These are phyloP conservation scores for Paragorgia papillata DNA, from an alignment of 92 coral and sea anemone genomes.

Conservation along the genomic window DNA sequence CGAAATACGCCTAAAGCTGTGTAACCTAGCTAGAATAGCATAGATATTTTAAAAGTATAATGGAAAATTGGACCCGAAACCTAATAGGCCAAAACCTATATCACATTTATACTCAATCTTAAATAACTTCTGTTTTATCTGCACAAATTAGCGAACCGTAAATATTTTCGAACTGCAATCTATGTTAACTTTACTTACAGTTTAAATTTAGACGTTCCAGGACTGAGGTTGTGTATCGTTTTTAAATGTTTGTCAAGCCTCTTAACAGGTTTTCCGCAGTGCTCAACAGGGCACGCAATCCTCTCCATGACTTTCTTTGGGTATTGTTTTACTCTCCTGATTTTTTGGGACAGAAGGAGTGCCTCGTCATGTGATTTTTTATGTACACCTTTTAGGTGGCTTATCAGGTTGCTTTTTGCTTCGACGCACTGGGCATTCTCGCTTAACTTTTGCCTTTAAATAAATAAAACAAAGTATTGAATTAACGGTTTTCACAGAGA, in stretches of 20 bases:
- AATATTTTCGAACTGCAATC: background rate
- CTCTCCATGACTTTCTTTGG: background rate
- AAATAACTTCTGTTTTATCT: too few species aligned
- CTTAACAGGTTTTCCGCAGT: conserved; percentile 8
- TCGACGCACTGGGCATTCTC: conserved; percentile 3
- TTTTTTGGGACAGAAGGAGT: background rate
- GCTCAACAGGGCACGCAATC: conserved; percentile 3
- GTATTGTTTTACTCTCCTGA: background rate
- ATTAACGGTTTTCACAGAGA: too few species aligned
- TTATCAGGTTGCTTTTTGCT: background rate
- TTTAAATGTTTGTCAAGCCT: conserved; percentile 22
- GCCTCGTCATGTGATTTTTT: background rate
- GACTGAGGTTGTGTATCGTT: background rate
- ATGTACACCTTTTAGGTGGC: conserved; percentile 14
- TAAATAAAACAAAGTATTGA: too few species aligned
- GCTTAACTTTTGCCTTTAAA: conserved; percentile 5
- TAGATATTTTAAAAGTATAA: too few species aligned
- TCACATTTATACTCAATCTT: too few species aligned
- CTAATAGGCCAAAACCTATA: too few species aligned
- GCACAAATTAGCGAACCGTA: too few species aligned
- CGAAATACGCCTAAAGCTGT: too few species aligned
- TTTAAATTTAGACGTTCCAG: background rate
- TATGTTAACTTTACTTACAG: conserved; percentile 5
- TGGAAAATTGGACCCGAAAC: too few species aligned
- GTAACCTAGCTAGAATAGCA: too few species aligned